Conservation (phyloP, 2,113 vertebrate species). For the Xenopus laevis region DNA sequence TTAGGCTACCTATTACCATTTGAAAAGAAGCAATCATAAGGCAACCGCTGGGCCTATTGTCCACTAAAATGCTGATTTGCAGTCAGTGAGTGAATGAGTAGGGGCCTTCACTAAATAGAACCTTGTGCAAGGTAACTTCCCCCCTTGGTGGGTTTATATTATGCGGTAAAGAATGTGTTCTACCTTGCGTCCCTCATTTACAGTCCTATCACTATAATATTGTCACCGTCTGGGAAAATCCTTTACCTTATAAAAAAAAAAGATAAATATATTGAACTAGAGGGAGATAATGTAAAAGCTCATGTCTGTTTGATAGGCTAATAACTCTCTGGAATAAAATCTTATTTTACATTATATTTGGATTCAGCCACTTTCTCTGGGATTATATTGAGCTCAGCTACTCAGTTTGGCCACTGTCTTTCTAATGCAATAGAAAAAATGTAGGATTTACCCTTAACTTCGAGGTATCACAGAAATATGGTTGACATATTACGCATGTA, state of each 20-base stretch:
- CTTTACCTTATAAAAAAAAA: conserved; percentile 58
- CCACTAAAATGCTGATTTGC: conserved; percentile 87
- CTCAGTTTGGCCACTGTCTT: not conserved
- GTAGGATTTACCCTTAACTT: too few species aligned
- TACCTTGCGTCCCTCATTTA: conserved; percentile 66
- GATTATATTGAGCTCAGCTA: not conserved
- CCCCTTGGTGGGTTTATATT: conserved; percentile 62
- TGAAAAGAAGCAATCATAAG: conserved; percentile 99
- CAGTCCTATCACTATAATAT: conserved; percentile 61
- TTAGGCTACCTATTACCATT: conserved; percentile 94
- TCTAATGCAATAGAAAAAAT: not conserved
- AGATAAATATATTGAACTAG: conserved; percentile 53
- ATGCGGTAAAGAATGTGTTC: conserved; percentile 60
- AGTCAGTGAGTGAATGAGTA: conserved; percentile 77
- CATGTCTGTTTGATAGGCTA: conserved; percentile 57
- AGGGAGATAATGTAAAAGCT: conserved; percentile 54
- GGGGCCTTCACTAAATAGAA: conserved; percentile 72
- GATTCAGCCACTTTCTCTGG: conserved; percentile 45
- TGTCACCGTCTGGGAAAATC: conserved; percentile 62
- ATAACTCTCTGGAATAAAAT: conserved; percentile 55
- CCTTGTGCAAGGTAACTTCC: conserved; percentile 75
- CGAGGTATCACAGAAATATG: too few species aligned
- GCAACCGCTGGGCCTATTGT: conserved; percentile 96
- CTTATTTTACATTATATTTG: conserved; percentile 52
- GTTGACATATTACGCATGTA: too few species aligned